phyloP scores from a whole-genome alignment of 2,113 vertebrate genomes.

The Crotalus horridus region DNA sequence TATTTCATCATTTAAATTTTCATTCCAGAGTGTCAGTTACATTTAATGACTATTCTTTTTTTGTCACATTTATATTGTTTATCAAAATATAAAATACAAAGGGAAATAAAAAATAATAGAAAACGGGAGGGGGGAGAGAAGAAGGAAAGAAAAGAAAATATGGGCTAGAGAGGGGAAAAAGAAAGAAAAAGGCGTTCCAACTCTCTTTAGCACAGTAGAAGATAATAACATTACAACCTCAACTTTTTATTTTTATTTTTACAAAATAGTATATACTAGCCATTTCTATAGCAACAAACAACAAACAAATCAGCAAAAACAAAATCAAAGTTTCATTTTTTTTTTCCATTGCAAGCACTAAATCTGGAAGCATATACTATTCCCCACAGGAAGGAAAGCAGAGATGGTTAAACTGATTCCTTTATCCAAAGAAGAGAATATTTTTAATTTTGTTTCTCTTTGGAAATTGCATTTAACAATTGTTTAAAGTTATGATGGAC shows the following conservation, averaged over 20 bases:
- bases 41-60: neutral
- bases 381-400: neutral
- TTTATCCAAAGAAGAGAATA: neutral
- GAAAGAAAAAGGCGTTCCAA: neutral
- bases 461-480: neutral
- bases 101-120: neutral
- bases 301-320: neutral
- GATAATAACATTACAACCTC: neutral
- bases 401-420: neutral
- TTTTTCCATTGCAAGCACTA: neutral
- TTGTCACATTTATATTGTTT: neutral
- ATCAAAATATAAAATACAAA: neutral
- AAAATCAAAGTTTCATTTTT: neutral
- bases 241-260: neutral
- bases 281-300: neutral
- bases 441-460: neutral
- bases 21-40: neutral
- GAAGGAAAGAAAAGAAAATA: neutral
- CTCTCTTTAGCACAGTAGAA: neutral
- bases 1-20: neutral
- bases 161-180: neutral
- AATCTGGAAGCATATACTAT: neutral
- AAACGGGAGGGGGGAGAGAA: neutral
- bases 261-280: neutral
- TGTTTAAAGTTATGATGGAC: neutral